Conservation (phyloP, 2,113 vertebrate genomes). For the Danio rerio region DNA sequence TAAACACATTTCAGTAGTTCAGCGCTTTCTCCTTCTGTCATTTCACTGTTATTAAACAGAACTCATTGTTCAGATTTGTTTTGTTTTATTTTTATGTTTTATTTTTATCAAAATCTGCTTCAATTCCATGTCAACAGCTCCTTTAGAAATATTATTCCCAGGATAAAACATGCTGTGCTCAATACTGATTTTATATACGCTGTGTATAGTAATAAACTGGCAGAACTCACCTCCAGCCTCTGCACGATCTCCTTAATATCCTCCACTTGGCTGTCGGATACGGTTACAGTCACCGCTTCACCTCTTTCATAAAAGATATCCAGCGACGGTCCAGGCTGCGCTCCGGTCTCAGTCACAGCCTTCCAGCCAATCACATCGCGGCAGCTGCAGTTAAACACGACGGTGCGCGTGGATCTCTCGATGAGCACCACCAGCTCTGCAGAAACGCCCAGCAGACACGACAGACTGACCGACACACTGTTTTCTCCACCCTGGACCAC, state of each 20-base stretch:
- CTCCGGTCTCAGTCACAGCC: conserved; percentile 71
- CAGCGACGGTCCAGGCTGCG: conserved; percentile 73
- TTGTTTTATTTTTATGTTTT: too few relatives aligned
- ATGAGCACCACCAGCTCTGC: conserved; percentile 88
- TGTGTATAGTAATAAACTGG: too few relatives aligned
- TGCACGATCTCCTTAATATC: conserved; percentile 85
- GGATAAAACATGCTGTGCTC: too few relatives aligned
- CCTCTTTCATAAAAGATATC: conserved; percentile 88
- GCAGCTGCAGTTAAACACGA: conserved; percentile 89
- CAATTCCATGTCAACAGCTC: too few relatives aligned
- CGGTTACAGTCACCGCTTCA: conserved; percentile 80
- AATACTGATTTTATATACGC: too few relatives aligned
- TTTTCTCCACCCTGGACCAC: conserved; percentile 62
- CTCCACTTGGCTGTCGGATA: conserved; percentile 78
- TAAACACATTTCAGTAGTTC: too few relatives aligned
- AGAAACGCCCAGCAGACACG: conserved; percentile 85
- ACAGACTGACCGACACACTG: conserved; percentile 64
- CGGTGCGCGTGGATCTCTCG: conserved; percentile 77
- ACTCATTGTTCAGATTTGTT: too few relatives aligned
- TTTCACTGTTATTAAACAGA: too few relatives aligned
- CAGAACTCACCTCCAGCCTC: conserved; percentile 81
- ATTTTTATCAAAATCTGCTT: too few relatives aligned
- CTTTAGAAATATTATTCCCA: too few relatives aligned
- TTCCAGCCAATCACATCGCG: conserved; percentile 92
- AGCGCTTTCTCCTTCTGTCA: too few relatives aligned